Base-by-base conservation (phyloP, 2,113 vertebrate species). In the Chitala chitala region DNA sequence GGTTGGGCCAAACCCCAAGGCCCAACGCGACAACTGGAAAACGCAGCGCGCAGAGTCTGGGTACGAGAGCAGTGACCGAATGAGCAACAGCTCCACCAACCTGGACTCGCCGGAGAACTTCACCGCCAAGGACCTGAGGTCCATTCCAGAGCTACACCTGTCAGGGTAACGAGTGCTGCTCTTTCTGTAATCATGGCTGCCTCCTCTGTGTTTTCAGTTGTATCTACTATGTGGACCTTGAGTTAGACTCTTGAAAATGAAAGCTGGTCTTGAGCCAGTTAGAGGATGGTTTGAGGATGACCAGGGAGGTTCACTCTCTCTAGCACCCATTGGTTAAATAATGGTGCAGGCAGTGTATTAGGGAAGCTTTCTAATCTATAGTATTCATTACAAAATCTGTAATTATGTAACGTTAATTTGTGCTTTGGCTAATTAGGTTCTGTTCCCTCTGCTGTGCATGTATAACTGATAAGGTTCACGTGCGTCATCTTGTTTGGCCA, bases 31-130 rank as follows among this genome's bases (percentile, higher is more conserved):
- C 59, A 93, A 82, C 76, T 94, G 95, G 94, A 95, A 94, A 77
- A 91, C 93, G 80, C 97, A 96, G 72, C 88, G 94, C 75, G 94
- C 94, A 0, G 96, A 98, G 81, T 97, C 95, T 29, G 97, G 95
- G 0, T 96, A 96, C 10, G 96, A 98, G 79, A 98, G 95, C 81
- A 96, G 94, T 3, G 94, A 97, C 81, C 89, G 93, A 31, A 86
- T 95, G 48, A 96, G 95, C 84, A 98, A 93, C 0, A 92, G 92
- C 20, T 97, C 97, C 0, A 84, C 92, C 50, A 94, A 89, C 69
- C 85, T 92, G 0, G 95, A 98, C 82, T 94, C 95, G 0, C 93
- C 94, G 17, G 93, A 96, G 44, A 90, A 87, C 83, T 77, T 77
- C 1, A 84, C 81, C 3, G 50, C 79, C 0, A 87, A 85, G 54